Evolutionary conservation across 2,113 vertebrate species (phyloP).

Genomic region (Neodontobutis hainanensis): DNA sequence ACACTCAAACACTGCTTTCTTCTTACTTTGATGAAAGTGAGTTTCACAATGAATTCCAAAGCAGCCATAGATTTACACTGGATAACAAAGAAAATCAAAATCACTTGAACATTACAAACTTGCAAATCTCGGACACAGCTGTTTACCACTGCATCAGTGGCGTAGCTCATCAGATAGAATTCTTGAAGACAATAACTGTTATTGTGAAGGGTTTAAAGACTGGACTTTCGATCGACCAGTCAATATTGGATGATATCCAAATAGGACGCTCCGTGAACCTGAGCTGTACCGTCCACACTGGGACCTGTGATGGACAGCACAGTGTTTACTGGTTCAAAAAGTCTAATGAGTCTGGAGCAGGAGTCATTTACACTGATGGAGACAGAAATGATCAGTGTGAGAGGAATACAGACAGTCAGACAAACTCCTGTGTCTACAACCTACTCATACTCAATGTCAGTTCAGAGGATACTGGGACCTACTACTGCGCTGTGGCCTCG

Average conservation of each 20-base stretch:
- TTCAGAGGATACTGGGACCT: no score
- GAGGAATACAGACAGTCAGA: constrained; percentile 17
- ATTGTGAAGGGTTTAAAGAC: not conserved
- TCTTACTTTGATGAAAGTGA: constrained; percentile 5
- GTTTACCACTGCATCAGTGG: constrained; percentile 38
- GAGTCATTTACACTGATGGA: constrained; percentile 51
- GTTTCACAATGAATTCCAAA: constrained; percentile 37
- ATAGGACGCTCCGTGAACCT: constrained; percentile 61
- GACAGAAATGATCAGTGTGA: constrained; percentile 37
- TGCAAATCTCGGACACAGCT: constrained; percentile 37
- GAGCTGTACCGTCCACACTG: constrained; percentile 55
- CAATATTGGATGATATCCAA: constrained; percentile 24
- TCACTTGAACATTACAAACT: constrained; percentile 31
- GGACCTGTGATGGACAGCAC: constrained; percentile 49
- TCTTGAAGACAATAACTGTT: constrained; percentile 23
- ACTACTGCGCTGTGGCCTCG: no score
- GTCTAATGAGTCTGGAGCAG: constrained; percentile 21
- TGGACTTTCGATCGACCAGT: not conserved
- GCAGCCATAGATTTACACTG: constrained; percentile 22
- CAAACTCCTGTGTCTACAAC: constrained; percentile 4
- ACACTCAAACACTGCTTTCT: constrained; percentile 38
- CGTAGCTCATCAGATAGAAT: not conserved
- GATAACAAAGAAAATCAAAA: not conserved
- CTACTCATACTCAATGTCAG: no score
- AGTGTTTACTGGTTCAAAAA: constrained; percentile 70